phyloP scores from a whole-genome alignment of 1,140 invertebrate species.

The Hesperophylax magnus region DNA sequence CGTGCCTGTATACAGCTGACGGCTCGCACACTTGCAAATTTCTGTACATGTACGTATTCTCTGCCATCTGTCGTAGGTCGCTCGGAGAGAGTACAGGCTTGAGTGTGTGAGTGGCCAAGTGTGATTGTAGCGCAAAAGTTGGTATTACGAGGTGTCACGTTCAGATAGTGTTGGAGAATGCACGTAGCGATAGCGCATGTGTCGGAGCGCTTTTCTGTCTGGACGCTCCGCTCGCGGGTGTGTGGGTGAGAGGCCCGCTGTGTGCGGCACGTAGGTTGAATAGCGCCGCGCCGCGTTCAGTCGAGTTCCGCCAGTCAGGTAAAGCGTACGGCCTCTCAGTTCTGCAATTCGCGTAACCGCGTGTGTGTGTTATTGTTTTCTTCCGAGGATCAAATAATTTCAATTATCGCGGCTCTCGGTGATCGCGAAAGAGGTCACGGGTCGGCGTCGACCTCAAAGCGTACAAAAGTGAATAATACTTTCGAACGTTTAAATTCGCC shows the following conservation, averaged over 20 bases:
- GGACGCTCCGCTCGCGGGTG: neutral
- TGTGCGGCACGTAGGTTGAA: slow-evolving; percentile 29
- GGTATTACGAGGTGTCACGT: neutral
- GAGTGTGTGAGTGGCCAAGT: neutral
- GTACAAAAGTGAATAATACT: slow-evolving; percentile 14
- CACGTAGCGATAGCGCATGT: neutral
- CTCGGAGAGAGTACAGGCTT: slow-evolving; percentile 22
- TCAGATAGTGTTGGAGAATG: slow-evolving; percentile 14
- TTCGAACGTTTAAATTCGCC: neutral
- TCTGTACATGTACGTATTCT: neutral
- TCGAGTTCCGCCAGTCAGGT: slow-evolving; percentile 5
- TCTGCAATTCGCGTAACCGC: neutral
- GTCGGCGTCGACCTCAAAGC: neutral
- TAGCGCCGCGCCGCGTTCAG: slow-evolving; percentile 25
- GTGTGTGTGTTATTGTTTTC: slow-evolving; percentile 34
- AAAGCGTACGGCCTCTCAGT: neutral
- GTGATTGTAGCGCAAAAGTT: slow-evolving; percentile 5
- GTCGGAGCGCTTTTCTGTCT: slow-evolving; percentile 1
- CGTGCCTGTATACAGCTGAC: slow-evolving; percentile 39
- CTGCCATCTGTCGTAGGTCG: slow-evolving; percentile 32
- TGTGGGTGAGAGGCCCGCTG: neutral
- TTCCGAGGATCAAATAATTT: slow-evolving; percentile 21
- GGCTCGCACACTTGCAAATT: neutral
- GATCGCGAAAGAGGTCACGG: slow-evolving; percentile 32
- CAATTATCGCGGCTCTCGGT: slow-evolving; percentile 8